These are phyloP conservation scores for Drosophila cyrtoloma DNA, from an alignment of 2,888 invertebrate genomes.

Conservation along the genomic window DNA sequence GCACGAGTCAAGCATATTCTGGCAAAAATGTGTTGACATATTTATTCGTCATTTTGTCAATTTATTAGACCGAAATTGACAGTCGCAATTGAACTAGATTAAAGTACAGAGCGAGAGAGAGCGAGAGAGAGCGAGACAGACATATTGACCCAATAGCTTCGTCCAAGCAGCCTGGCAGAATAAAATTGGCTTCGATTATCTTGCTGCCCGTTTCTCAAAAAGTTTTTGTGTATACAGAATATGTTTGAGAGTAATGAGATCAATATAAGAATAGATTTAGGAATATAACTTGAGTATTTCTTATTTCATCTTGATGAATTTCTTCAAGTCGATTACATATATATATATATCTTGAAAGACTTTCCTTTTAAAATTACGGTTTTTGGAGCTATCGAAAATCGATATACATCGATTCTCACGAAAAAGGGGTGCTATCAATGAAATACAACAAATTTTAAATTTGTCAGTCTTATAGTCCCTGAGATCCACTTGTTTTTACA, in stretches of 20 bases:
- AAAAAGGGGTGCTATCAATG: not conserved
- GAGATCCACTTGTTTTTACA: not conserved
- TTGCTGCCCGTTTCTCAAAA: too few species aligned
- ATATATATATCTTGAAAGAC: not conserved
- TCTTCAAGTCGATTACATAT: not conserved
- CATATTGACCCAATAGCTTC: not conserved
- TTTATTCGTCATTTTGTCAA: slow-evolving; percentile 28
- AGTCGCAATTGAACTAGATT: not conserved
- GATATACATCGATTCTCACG: not conserved
- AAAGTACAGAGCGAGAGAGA: not conserved
- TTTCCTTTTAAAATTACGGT: not conserved
- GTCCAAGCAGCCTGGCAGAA: not conserved
- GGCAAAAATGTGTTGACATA: slow-evolving; percentile 18
- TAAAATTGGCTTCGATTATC: not conserved
- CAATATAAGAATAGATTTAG: not conserved
- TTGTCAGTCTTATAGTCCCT: not conserved
- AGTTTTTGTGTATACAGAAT: not conserved
- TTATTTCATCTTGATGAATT: not conserved
- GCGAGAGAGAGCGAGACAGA: not conserved
- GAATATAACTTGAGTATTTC: not conserved
- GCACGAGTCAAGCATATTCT: slow-evolving; percentile 7
- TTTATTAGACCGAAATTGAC: slow-evolving; percentile 8
- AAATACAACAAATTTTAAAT: not conserved
- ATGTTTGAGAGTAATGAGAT: not conserved
- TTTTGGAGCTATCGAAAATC: not conserved